Evolutionary conservation across 2,113 vertebrate species (phyloP).

Genomic region (Arvicanthis niloticus): DNA sequence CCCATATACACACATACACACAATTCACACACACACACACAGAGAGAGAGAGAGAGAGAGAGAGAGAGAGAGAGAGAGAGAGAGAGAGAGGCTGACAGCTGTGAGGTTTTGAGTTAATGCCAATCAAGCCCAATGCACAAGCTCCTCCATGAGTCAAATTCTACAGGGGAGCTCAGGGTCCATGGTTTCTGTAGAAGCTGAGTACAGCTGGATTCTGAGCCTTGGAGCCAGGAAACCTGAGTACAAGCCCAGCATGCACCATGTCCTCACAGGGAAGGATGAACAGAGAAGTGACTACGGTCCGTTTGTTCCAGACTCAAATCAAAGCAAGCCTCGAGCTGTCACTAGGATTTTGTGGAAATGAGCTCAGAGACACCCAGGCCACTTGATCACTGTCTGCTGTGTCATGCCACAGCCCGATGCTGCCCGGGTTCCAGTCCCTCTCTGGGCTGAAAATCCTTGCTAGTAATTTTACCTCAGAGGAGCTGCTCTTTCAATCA

Average conservation of each 20-base stretch:
- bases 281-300: background rate
- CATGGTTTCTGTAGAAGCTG: background rate
- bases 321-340: background rate
- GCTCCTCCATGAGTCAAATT: slow-evolving; percentile 25
- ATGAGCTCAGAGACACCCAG: background rate
- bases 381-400: background rate
- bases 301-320: background rate
- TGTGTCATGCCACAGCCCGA: background rate
- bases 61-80: too few relatives aligned
- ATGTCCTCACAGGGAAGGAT: rapidly evolving
- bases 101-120: background rate
- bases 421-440: background rate
- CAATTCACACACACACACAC: background rate
- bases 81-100: background rate
- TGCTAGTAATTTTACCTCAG: background rate
- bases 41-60: too few relatives aligned
- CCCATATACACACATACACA: background rate
- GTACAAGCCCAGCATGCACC: background rate
- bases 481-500: background rate
- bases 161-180: background rate
- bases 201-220: background rate
- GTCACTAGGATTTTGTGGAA: background rate
- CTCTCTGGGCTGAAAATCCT: background rate
- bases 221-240: background rate
- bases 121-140: background rate